Percentiles rank a stretch among this genome's conserved stretches.
These are phyloP conservation scores for Ladona fulva DNA, from an alignment of 1,140 invertebrate genomes.

Conservation along the genomic window DNA sequence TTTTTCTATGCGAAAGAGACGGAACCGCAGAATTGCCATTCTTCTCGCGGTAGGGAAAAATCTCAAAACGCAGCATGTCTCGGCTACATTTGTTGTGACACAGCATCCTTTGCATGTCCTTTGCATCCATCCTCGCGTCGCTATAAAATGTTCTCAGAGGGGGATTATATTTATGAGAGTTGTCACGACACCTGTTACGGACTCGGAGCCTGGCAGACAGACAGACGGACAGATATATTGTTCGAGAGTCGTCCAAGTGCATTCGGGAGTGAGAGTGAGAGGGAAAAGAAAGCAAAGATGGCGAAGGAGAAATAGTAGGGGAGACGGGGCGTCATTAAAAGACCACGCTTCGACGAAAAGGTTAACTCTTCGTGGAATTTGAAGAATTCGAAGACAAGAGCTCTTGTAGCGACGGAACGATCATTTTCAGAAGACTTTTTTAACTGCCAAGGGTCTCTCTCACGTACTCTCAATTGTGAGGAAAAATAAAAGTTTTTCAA, in stretches of 20 bases:
- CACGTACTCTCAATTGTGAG: not conserved
- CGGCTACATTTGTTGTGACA: too few species aligned
- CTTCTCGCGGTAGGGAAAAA: too few species aligned
- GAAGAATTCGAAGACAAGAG: not conserved
- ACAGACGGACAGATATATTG: too few species aligned
- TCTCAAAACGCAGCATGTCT: too few species aligned
- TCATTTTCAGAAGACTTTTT: not conserved
- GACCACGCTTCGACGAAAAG: slow-evolving; percentile 2
- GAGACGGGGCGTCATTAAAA: not conserved
- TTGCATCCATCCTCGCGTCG: too few species aligned
- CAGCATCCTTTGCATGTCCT: too few species aligned
- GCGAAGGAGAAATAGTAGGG: not conserved
- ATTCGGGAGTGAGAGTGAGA: not conserved
- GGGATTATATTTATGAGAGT: too few species aligned
- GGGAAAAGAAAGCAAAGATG: not conserved
- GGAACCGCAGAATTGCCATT: too few species aligned
- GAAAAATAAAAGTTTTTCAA: not conserved
- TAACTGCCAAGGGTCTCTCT: not conserved
- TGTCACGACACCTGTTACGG: too few species aligned
- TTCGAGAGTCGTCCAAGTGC: not conserved
- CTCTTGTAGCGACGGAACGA: not conserved
- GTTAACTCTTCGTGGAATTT: slow-evolving; percentile 4
- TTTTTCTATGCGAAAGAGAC: too few species aligned
- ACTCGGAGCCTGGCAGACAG: too few species aligned
- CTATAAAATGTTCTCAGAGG: too few species aligned